Percentiles rank a stretch among this genome's conserved stretches.
These are phyloP conservation scores for Centropristis striata DNA, from an alignment of 2,113 vertebrate genomes.

Conservation along the genomic window DNA sequence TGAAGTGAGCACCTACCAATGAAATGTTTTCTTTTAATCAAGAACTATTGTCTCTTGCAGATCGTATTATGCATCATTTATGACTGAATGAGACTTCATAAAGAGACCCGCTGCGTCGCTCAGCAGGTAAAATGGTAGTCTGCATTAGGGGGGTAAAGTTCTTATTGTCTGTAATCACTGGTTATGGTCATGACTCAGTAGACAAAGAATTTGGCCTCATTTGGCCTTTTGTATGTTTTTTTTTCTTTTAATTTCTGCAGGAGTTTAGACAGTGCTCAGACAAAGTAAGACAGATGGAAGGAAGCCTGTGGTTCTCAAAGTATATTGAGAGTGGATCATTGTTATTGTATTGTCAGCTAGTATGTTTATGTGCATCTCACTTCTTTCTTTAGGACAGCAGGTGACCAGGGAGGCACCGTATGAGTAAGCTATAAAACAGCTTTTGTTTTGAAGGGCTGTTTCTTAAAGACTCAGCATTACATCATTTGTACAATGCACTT, in stretches of 20 bases:
- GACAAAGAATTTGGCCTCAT: constrained; percentile 62
- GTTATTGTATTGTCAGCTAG: neutral
- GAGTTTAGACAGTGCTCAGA: neutral
- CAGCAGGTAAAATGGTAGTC: constrained; percentile 37
- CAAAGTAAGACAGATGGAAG: neutral
- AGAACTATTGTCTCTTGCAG: neutral
- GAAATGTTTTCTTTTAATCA: constrained; percentile 9
- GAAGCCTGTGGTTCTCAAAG: neutral
- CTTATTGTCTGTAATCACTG: constrained; percentile 53
- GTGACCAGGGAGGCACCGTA: neutral
- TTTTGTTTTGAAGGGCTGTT: neutral
- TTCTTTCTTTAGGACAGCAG: constrained; percentile 1
- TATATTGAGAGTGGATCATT: neutral
- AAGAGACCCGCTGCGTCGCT: constrained; percentile 5
- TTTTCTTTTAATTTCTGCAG: neutral
- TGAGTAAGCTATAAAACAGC: neutral
- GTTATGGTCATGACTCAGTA: constrained; percentile 37
- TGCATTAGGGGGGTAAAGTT: constrained; percentile 14
- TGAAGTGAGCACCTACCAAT: neutral
- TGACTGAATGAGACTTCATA: constrained; percentile 5
- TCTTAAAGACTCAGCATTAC: neutral
- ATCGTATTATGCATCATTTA: neutral
- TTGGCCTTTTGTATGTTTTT: constrained; percentile 11
- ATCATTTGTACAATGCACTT: neutral
- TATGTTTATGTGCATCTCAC: neutral